Conservation (phyloP, 2,888 invertebrate genomes). For the Piscicola geometra region DNA sequence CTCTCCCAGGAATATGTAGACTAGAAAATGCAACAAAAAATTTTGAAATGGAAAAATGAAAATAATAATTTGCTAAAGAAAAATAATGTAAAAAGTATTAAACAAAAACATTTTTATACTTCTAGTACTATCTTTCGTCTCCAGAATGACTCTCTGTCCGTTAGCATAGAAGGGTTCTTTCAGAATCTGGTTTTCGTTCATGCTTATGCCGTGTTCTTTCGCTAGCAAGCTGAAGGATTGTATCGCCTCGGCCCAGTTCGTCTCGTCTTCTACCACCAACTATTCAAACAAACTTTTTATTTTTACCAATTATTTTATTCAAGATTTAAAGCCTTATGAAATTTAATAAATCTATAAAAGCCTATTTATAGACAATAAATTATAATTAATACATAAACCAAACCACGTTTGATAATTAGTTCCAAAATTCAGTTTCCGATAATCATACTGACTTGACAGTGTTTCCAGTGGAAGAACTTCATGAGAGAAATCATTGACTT, state of each 20-base stretch:
- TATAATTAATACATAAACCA: too few relatives aligned
- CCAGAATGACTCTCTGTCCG: constrained; percentile 64
- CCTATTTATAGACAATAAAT: too few relatives aligned
- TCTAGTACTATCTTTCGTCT: constrained; percentile 72
- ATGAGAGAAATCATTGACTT: constrained; percentile 83
- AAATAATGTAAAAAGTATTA: not conserved
- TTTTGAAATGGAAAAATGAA: not conserved
- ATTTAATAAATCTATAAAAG: too few relatives aligned
- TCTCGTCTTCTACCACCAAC: constrained; percentile 32
- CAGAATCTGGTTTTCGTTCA: constrained; percentile 65
- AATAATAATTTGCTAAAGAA: not conserved
- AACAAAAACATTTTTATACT: constrained; percentile 60
- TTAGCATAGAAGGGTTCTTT: constrained; percentile 46
- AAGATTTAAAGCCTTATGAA: too few relatives aligned
- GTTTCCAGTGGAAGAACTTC: constrained; percentile 73
- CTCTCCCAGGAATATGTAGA: constrained; percentile 84
- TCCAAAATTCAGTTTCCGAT: too few relatives aligned
- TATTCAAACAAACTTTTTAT: too few relatives aligned
- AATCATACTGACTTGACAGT: too few relatives aligned
- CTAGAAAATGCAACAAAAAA: constrained; percentile 62
- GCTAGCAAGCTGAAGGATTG: constrained; percentile 32
- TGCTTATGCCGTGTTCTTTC: constrained; percentile 47
- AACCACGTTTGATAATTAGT: too few relatives aligned
- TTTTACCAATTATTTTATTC: too few relatives aligned
- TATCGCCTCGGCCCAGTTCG: constrained; percentile 34